These are phyloP conservation scores for Tragelaphus scriptus DNA, from an alignment of 2,113 vertebrate genomes.

Conservation along the genomic window DNA sequence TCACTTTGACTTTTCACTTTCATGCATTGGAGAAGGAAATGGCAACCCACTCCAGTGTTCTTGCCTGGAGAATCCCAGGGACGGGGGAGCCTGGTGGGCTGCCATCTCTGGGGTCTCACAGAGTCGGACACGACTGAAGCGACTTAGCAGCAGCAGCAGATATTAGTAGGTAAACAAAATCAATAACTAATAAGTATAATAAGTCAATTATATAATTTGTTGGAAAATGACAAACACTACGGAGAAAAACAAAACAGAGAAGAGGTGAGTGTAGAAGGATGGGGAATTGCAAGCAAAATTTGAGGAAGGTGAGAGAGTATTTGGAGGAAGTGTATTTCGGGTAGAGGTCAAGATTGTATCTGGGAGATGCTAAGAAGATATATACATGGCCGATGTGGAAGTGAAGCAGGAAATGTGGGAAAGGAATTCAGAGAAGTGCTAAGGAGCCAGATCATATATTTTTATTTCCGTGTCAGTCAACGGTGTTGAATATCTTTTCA, in stretches of 20 bases:
- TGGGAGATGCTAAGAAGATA: neutral
- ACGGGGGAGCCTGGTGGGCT: no score
- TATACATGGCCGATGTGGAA: neutral
- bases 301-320: neutral
- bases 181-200: neutral
- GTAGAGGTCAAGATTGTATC: neutral
- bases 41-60: no score
- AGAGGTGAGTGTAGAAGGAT: neutral
- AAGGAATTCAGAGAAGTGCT: neutral
- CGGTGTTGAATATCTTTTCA: neutral
- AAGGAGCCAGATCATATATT: neutral
- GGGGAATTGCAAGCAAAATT: neutral
- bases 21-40: no score
- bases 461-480: neutral
- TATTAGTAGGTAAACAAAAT: neutral
- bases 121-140: no score
- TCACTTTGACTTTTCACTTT: no score
- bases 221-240: neutral
- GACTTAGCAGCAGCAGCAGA: no score
- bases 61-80: no score
- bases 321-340: neutral
- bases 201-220: neutral
- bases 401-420: neutral
- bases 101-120: no score
- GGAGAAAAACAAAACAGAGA: neutral